Base-by-base conservation (phyloP, 2,113 vertebrate species). In the Oceanodroma tethys region DNA sequence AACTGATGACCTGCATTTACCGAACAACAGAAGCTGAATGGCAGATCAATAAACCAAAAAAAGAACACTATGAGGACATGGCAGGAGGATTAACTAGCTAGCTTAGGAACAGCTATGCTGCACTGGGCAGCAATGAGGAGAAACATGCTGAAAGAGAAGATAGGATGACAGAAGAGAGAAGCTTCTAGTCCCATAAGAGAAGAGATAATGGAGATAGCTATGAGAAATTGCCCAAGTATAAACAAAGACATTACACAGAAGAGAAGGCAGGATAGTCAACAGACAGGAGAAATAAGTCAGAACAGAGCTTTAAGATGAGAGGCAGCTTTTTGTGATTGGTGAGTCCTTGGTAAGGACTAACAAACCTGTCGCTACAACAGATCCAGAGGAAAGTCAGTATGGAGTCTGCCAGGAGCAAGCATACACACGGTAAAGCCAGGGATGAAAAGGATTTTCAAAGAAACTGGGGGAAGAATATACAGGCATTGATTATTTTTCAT, bases 51-150 rank as follows among this genome's bases (percentile, higher is more conserved):
- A 94, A 90, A 86, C 20, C 20, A 68, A 92, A 71, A 81, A 80
- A 58, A 70, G 62, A 68, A 88, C 0, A 76, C 48, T 80, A 30
- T 42, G 50, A 81, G 83, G 85, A 96, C 78, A 71, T 67, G 72
- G 72, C 91, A 94, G 91, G n/a, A 95, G 86, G 80, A 95, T 92
- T 92, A 95, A 95, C 67, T 89, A 90, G 22, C 48, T 70, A 66
- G 27, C n/a, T 93, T 59, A 63, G 73, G 47, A 94, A 81, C 29
- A 93, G 47, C 56, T 84, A 40, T 85, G 81, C 65, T 91, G 70
- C 70, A 75, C 60, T 91, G 70, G 84, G 68, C 47, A 91, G 70
- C 56, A 84, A 72, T 45, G 84, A 84, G 42, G 30, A 94, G 86
- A 91, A 93, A 87, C 60, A 40, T 43, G 34, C 65, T 86, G 83